Conservation (phyloP, 2,113 vertebrate genomes). For the Naja naja region DNA sequence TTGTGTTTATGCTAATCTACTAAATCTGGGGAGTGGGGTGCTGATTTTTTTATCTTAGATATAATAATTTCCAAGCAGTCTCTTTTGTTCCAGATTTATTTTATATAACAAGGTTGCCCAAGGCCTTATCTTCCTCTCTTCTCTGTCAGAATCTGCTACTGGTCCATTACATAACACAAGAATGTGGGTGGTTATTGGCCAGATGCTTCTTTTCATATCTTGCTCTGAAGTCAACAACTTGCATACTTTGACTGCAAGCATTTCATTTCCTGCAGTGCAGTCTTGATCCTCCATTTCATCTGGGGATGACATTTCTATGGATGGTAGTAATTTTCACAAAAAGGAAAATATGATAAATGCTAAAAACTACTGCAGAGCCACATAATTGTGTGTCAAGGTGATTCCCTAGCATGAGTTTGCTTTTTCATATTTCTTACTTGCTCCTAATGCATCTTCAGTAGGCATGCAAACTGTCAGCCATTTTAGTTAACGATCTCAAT, state of each 20-base stretch:
- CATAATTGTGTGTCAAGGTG: constrained; percentile 26
- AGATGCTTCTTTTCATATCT: not conserved
- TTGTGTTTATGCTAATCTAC: not conserved
- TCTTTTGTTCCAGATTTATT: not conserved
- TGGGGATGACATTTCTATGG: not conserved
- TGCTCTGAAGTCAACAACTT: not conserved
- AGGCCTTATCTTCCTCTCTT: not conserved
- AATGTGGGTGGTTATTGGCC: not conserved
- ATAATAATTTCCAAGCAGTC: not conserved
- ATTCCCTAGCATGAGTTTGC: constrained; percentile 8
- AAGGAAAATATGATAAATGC: constrained; percentile 10
- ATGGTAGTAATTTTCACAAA: constrained; percentile 8
- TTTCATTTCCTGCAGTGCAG: constrained; percentile 10
- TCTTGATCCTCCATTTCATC: constrained; percentile 29
- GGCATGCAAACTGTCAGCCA: constrained; percentile 26
- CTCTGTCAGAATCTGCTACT: not conserved
- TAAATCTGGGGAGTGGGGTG: not conserved
- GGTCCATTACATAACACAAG: not conserved
- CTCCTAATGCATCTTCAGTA: constrained; percentile 23
- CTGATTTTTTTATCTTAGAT: not conserved
- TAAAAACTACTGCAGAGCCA: not conserved
- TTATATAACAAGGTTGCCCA: not conserved
- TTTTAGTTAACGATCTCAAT: constrained; percentile 35
- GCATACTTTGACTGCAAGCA: fast-evolving
- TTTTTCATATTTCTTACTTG: constrained; percentile 31